Evolutionary conservation across 2,888 invertebrate genomes (phyloP), one percentile per base, ranked within the genome.

Genomic region (Plemyria rubiginata): DNA sequence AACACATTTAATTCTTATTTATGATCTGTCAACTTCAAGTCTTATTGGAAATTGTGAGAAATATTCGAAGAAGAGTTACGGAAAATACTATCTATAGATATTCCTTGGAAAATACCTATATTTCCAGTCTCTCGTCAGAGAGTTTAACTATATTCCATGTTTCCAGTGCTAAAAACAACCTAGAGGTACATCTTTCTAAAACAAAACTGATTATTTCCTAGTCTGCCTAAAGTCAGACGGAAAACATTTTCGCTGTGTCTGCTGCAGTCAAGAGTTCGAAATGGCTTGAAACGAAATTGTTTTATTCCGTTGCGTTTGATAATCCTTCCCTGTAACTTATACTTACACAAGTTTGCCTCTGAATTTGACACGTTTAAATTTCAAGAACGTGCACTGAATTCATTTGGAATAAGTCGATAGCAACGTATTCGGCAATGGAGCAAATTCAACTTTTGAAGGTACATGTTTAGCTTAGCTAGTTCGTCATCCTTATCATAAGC

Each of bases 371-470:
- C 45, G 45, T 45, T 11, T 45, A 16, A 16, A 16, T 36, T 36
- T 46, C 16, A 11, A n/a, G 54, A 9, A 48, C 58, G 52, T 53
- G 52, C 36, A 12, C 13, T 46, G 58, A 59, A 53, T 45, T 59
- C 40, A 53, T 53, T 59, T 48, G 15, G 15, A 28, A 40, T 4
- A 52, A 46, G 38, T 32, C 16, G 16, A 45, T 16, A 45, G 45
- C 16, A 15, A 41, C 13, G 32, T 32, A 32, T 8, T 32, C 32
- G 6, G 32, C 6, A 32, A 8, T 32, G 4, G 32, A 32, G 32
- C 4, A 32, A 32, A 8, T 32, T 6, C 6, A 32, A 32, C 36
- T 3, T 32, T 5, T 38, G 11, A 38, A 38, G 36, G 36, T 38
- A 38, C 36, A 2, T 38, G 1, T 38, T 11, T 11, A 38, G 36